A percentile compares a stretch with the other conserved stretches of the same genome.
Evolutionary conservation across 2,888 invertebrate genomes (phyloP).

Genomic region (Laothoe populi): DNA sequence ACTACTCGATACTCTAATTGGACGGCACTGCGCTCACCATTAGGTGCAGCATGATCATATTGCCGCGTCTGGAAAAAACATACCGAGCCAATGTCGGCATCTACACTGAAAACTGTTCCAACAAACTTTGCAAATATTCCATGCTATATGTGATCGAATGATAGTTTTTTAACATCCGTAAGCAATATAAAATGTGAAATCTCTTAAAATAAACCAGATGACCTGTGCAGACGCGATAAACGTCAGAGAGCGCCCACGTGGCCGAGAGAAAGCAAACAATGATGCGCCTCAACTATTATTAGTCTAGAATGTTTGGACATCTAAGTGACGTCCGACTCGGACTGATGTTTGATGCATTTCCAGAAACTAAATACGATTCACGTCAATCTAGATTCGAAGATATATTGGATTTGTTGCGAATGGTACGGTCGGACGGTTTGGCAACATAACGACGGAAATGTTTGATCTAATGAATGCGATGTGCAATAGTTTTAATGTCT

Average conservation of each 20-base stretch:
- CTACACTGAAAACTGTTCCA: not conserved
- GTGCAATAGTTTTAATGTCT: not conserved
- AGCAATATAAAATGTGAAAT: conserved; percentile 39
- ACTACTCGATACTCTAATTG: too few species aligned
- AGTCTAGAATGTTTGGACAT: conserved; percentile 21
- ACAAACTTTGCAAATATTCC: not conserved
- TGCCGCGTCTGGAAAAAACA: too few species aligned
- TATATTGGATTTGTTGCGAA: conserved; percentile 9
- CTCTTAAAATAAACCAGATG: conserved; percentile 53
- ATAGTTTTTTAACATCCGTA: conserved; percentile 32
- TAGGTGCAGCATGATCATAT: too few species aligned
- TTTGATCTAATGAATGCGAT: not conserved
- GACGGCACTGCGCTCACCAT: too few species aligned
- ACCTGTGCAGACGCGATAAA: conserved; percentile 47
- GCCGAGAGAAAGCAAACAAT: conserved; percentile 49
- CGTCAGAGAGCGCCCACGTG: conserved; percentile 50
- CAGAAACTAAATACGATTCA: conserved; percentile 12
- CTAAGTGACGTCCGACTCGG: conserved; percentile 4
- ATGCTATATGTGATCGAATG: not conserved
- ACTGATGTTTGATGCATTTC: conserved; percentile 22
- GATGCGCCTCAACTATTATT: conserved; percentile 37
- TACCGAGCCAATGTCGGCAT: not conserved
- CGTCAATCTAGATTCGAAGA: conserved; percentile 14
- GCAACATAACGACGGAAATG: not conserved
- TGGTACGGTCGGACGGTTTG: not conserved